Conservation (phyloP, 2,113 vertebrate species). For the Melospiza melodia region DNA sequence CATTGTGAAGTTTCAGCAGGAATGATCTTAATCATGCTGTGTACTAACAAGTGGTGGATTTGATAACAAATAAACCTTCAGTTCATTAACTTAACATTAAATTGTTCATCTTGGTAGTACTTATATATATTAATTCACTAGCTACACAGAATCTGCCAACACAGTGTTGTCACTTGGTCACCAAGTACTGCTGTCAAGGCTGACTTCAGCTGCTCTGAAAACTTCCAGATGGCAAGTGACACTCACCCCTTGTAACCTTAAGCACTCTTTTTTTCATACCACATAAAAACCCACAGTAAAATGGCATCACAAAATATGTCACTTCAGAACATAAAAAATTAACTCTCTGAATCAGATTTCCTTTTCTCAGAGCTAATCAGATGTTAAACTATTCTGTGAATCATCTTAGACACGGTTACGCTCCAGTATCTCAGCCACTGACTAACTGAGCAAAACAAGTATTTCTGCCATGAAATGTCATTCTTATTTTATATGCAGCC, state of each 20-base stretch:
- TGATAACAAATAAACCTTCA: not conserved
- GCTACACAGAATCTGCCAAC: not conserved
- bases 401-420: not conserved
- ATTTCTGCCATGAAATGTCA: not conserved
- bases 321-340: not conserved
- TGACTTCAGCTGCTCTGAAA: not conserved
- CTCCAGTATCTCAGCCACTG: not conserved
- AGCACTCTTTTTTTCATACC: not conserved
- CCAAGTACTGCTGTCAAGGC: not conserved
- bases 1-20: not conserved
- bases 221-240: not conserved
- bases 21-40: not conserved
- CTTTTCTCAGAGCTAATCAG: not conserved
- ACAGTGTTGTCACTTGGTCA: not conserved
- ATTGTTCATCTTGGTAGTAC: not conserved
- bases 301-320: not conserved
- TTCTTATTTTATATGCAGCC: not conserved
- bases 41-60: not conserved
- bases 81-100: not conserved
- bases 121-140: not conserved
- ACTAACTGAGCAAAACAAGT: not conserved
- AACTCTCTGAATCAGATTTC: not conserved
- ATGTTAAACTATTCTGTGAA: not conserved
- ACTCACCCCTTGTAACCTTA: not conserved
- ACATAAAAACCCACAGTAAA: not conserved